A percentile compares a stretch with the other conserved stretches of the same genome.
Evolutionary conservation across 2,888 invertebrate species (phyloP).

Genomic region (Chalcis sispes): DNA sequence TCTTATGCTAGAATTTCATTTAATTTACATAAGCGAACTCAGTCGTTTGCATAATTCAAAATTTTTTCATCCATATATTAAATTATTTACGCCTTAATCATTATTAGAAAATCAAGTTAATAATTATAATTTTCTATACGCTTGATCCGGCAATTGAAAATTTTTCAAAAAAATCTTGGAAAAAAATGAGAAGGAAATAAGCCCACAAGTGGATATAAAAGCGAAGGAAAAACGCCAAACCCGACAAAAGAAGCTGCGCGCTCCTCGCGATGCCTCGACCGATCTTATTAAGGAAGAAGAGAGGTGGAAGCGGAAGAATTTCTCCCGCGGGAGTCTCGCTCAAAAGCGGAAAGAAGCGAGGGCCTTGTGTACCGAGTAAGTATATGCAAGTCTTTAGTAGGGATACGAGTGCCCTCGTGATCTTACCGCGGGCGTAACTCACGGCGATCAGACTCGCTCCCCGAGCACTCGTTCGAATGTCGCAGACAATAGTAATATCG

Average conservation of each 20-base stretch:
- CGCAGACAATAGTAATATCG: slow-evolving; percentile 68
- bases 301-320: slow-evolving; percentile 65
- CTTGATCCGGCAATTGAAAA: no score
- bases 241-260: slow-evolving; percentile 14
- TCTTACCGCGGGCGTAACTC: slow-evolving; percentile 72
- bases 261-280: slow-evolving; percentile 18
- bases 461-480: no score
- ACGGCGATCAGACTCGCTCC: slow-evolving; percentile 63
- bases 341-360: slow-evolving; percentile 57
- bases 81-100: no score
- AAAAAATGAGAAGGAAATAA: slow-evolving; percentile 2
- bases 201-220: neutral
- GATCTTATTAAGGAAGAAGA: slow-evolving; percentile 62
- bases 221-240: neutral
- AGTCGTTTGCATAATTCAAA: no score
- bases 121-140: no score
- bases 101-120: no score
- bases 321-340: slow-evolving; percentile 48
- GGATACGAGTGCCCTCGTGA: slow-evolving; percentile 66
- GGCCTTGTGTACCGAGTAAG: slow-evolving; percentile 68
- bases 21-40: no score
- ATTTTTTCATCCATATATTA: no score
- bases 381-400: slow-evolving; percentile 71
- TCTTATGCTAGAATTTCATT: no score
- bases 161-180: no score